These are phyloP conservation scores for Gopherus flavomarginatus DNA, from an alignment of 2,113 vertebrate genomes.

Conservation along the genomic window DNA sequence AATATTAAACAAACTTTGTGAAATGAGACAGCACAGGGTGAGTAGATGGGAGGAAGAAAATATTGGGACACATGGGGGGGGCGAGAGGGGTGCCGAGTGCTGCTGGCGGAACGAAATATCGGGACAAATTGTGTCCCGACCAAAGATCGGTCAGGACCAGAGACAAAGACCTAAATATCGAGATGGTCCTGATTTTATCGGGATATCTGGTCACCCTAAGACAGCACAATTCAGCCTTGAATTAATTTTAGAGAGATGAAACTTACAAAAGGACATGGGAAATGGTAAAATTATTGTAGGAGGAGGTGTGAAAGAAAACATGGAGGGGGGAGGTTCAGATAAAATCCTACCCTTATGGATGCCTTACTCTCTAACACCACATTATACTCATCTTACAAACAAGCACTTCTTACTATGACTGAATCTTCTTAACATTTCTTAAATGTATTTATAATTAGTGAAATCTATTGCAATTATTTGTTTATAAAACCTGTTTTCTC, in stretches of 20 bases:
- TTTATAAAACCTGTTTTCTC: neutral
- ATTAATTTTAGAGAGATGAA: slow-evolving; percentile 1
- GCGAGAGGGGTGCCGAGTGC: too few species aligned
- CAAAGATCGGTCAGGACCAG: too few species aligned
- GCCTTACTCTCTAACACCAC: neutral
- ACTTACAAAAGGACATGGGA: neutral
- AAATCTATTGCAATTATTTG: neutral
- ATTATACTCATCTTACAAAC: neutral
- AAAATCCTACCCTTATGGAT: neutral
- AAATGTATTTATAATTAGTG: neutral
- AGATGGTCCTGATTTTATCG: too few species aligned
- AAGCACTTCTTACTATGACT: neutral
- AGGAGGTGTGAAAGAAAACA: neutral
- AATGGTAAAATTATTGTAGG: neutral
- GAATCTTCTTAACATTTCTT: neutral
- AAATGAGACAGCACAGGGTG: neutral
- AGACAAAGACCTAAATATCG: too few species aligned
- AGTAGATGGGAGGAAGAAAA: too few species aligned
- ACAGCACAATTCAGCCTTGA: neutral
- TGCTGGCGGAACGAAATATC: too few species aligned
- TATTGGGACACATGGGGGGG: too few species aligned
- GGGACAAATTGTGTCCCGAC: too few species aligned
- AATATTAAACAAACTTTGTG: neutral
- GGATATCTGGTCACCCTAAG: neutral
- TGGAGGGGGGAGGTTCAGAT: neutral